A percentile compares a stretch with the other conserved stretches of the same genome.
These are phyloP conservation scores for Anthoscopus minutus DNA, from an alignment of 2,113 vertebrate species.

Conservation along the genomic window DNA sequence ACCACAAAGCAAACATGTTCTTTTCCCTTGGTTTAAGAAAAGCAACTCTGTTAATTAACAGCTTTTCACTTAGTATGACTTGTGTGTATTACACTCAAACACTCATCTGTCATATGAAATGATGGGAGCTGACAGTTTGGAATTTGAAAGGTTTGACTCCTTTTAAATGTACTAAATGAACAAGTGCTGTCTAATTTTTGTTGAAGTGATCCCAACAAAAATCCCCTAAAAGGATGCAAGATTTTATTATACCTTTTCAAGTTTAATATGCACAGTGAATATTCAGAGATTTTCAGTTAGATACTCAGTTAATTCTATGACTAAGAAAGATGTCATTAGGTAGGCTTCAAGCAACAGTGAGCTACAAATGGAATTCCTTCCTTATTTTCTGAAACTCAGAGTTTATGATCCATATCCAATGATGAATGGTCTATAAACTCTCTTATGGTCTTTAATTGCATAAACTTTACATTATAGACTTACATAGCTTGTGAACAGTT, in stretches of 20 bases:
- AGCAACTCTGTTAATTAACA: constrained; percentile 64
- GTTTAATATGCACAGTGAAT: constrained; percentile 65
- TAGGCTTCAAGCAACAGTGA: constrained; percentile 74
- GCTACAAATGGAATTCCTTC: constrained; percentile 72
- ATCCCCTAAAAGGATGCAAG: constrained; percentile 57
- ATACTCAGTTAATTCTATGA: constrained; percentile 70
- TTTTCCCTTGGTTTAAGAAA: constrained; percentile 16
- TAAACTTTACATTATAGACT: constrained; percentile 70
- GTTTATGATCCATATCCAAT: constrained; percentile 73
- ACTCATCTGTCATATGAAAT: constrained; percentile 70
- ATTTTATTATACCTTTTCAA: constrained; percentile 68
- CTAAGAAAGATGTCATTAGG: constrained; percentile 74
- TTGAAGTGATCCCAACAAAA: constrained; percentile 67
- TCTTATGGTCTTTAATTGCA: constrained; percentile 71
- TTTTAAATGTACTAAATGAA: constrained; percentile 73
- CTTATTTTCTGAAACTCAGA: constrained; percentile 73
- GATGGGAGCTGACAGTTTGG: constrained; percentile 66
- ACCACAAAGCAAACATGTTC: constrained; percentile 28
- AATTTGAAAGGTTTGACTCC: constrained; percentile 71
- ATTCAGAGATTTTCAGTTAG: constrained; percentile 67
- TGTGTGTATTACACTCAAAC: constrained; percentile 61
- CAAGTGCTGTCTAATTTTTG: constrained; percentile 68
- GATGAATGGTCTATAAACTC: constrained; percentile 74
- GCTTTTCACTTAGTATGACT: constrained; percentile 41
- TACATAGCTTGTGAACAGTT: constrained; percentile 55